phyloP scores from a whole-genome alignment of 92 coral and sea anemone genomes.

The Umimayanthus kanabou region DNA sequence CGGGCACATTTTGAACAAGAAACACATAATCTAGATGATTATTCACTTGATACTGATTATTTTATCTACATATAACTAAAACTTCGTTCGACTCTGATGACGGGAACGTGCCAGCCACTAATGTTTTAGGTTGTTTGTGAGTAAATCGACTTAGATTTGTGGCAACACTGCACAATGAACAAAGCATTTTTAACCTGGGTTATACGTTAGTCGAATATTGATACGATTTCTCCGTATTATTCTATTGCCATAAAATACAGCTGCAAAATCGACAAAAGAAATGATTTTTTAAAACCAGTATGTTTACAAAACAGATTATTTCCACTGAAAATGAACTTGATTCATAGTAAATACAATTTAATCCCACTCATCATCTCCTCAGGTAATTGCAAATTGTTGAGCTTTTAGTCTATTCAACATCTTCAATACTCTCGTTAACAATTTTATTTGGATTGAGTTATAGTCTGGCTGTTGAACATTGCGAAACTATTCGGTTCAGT shows the following conservation, averaged over 20 bases:
- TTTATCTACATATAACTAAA: too few relatives aligned
- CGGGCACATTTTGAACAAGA: too few relatives aligned
- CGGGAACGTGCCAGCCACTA: too few relatives aligned
- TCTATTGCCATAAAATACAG: neutral
- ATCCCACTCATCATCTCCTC: neutral
- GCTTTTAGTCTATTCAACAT: neutral
- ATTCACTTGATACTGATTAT: too few relatives aligned
- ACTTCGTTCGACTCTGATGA: too few relatives aligned
- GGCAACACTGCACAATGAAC: neutral
- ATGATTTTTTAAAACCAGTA: neutral
- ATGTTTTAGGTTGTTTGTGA: neutral
- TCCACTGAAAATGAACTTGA: constrained; percentile 9
- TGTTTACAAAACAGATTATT: neutral
- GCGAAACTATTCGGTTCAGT: neutral
- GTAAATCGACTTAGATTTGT: neutral
- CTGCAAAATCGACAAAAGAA: neutral
- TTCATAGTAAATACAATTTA: constrained; percentile 8
- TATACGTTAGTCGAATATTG: neutral
- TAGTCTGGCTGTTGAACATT: neutral
- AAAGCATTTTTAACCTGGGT: neutral
- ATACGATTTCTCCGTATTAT: neutral
- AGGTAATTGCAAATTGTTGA: neutral
- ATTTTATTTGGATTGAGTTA: too few relatives aligned
- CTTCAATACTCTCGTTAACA: neutral
- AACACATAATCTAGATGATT: too few relatives aligned